phyloP scores from a whole-genome alignment of 2,113 vertebrate species.

The Antechinus stuartii region DNA sequence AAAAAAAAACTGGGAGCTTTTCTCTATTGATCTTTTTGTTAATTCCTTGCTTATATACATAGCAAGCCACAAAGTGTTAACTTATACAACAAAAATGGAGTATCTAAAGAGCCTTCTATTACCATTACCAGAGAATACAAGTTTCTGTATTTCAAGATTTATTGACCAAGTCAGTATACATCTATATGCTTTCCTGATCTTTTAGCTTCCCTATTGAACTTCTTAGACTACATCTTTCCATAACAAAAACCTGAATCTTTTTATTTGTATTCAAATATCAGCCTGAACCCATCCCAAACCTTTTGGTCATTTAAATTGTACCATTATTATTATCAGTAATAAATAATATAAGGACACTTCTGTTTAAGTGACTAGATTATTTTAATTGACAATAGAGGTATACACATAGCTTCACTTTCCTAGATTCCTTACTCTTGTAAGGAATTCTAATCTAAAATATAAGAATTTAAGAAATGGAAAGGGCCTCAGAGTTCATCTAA shows the following conservation, averaged over 20 bases:
- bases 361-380: not conserved
- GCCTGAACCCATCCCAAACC: not conserved
- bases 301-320: slow-evolving; percentile 10
- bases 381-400: not conserved
- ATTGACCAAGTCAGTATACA: not conserved
- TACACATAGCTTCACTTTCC: not conserved
- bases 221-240: slow-evolving; percentile 25
- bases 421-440: slow-evolving; percentile 6
- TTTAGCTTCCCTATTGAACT: slow-evolving; percentile 6
- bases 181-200: slow-evolving; percentile 5
- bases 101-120: slow-evolving; percentile 67
- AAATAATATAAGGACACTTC: not conserved
- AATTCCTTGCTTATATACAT: not conserved
- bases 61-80: slow-evolving; percentile 29
- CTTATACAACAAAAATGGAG: not conserved
- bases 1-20: not conserved
- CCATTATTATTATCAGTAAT: slow-evolving; percentile 6
- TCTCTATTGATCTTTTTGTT: not conserved
- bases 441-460: slow-evolving; percentile 34
- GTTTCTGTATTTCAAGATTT: slow-evolving; percentile 4
- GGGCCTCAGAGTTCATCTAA: slow-evolving; percentile 15
- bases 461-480: slow-evolving; percentile 36
- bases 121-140: slow-evolving; percentile 14
- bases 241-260: not conserved
- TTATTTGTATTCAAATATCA: not conserved